These are phyloP conservation scores for Syritta pipiens DNA, from an alignment of 2,888 invertebrate species.

Conservation along the genomic window DNA sequence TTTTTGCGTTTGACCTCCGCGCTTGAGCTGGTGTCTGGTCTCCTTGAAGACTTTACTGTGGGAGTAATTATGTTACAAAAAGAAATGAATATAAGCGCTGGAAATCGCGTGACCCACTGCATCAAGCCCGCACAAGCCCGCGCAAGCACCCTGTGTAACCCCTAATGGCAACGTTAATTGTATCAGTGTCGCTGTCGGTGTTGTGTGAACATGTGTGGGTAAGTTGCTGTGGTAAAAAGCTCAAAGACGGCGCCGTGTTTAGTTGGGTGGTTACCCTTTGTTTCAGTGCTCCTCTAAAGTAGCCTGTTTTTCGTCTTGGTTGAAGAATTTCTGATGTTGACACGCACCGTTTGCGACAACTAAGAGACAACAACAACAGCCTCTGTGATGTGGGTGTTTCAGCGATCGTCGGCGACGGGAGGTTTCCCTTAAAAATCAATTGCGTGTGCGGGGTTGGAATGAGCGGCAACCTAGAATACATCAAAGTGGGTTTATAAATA, in stretches of 20 bases:
- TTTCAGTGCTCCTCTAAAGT: neutral
- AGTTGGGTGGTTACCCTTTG: neutral
- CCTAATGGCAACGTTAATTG: constrained; percentile 28
- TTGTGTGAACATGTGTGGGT: neutral
- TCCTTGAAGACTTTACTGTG: neutral
- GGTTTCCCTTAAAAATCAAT: constrained; percentile 19
- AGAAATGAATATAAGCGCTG: too few species aligned
- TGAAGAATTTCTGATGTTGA: constrained; percentile 20
- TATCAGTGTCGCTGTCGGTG: neutral
- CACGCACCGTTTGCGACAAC: constrained; percentile 16
- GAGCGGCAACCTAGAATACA: neutral
- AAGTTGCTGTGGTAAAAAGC: neutral
- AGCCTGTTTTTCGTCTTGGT: neutral
- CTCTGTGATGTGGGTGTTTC: neutral
- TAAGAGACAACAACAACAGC: neutral
- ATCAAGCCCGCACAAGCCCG: neutral
- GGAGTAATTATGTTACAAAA: constrained; percentile 33
- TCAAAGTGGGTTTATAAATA: constrained; percentile 1
- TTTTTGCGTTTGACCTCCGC: constrained; percentile 24
- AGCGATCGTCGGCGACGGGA: neutral
- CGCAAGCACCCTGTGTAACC: neutral
- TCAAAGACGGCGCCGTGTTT: neutral
- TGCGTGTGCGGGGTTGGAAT: neutral
- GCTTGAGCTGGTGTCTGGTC: constrained; percentile 4
- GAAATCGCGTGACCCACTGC: constrained; percentile 33